Evolutionary conservation across 2,888 invertebrate species (phyloP), one percentile per base, ranked within the genome.

Genomic region (Bimastos eiseni): DNA sequence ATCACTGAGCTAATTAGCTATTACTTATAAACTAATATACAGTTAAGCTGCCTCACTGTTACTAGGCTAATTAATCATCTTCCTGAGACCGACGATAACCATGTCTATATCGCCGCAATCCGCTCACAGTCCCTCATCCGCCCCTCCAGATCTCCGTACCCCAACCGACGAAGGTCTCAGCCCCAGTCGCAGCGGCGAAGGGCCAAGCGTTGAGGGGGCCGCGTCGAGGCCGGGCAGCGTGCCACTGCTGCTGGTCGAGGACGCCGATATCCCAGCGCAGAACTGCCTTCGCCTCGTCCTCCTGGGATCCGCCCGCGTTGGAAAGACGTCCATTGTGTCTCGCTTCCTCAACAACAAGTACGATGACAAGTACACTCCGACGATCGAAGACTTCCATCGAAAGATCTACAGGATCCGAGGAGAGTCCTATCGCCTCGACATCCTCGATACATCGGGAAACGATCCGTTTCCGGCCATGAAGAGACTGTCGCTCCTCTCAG

Each of bases 381-480:
- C 98, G 91, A 98, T 98, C 93, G 98, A 98, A 95, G 97, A 98
- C 95, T 98, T 98, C 95, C 97, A 98, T 95, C 96, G 97, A 92
- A 98, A 98, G 96, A 96, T 98, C 94, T 98, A 98, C 96, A 96
- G 97, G 94, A 98, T 98, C 95, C 96, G 97, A 37, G 97, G 98
- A 13, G 97, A 98, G 94, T 97, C 97, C 91, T 97, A 98, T 96
- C 97, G 98, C 94, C 96, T 98, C 93, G 98, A 98, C 95, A 96
- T 98, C 92, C 95, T 98, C 93, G 98, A 98, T 94, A 97, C 98
- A 19, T 98, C 98, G 86, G 98, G 98, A 89, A 97, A 97, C 95
- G 97, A 98, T 95, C 98, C 98, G n/a, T 98, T 98, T 95, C 98
- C 98, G 11, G 98, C 98, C 84, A 98, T 98, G 97, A 96, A 97